Percentiles rank a stretch among this genome's conserved stretches.
phyloP scores from a whole-genome alignment of 2,888 invertebrate genomes.

The Ochropleura plecta region DNA sequence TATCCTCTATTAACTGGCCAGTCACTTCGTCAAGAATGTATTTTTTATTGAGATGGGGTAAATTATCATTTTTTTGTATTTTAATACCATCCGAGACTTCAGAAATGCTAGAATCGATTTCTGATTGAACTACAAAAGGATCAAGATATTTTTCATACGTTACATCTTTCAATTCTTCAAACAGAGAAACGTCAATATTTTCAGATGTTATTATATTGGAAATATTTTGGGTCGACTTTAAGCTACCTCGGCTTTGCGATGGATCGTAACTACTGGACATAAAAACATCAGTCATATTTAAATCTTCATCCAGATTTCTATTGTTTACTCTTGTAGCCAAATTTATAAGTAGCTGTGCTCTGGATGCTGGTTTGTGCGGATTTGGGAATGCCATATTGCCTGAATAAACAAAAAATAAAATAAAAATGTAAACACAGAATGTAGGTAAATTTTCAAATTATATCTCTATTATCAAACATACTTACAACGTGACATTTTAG shows the following conservation, averaged over 20 bases:
- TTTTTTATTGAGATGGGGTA: too few species aligned
- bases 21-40: background rate
- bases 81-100: conserved; percentile 1
- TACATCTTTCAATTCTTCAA: conserved; percentile 6
- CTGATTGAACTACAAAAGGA: background rate
- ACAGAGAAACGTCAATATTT: too few species aligned
- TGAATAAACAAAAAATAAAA: background rate
- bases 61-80: too few species aligned
- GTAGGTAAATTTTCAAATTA: too few species aligned
- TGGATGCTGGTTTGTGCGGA: background rate
- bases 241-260: background rate
- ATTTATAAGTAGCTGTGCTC: background rate
- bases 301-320: background rate
- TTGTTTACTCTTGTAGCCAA: background rate
- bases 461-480: too few species aligned
- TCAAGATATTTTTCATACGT: background rate
- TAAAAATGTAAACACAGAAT: too few species aligned
- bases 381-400: conserved; percentile 1
- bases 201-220: too few species aligned
- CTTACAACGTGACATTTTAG: too few species aligned
- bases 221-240: too few species aligned
- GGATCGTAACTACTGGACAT: conserved; percentile 13
- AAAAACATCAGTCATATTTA: background rate
- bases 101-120: conserved; percentile 1
- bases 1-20: conserved; percentile 10